A percentile compares a stretch with the other conserved stretches of the same genome.
These are phyloP conservation scores for Meteorus sp. DNA, from an alignment of 1,140 invertebrate genomes.

Conservation along the genomic window DNA sequence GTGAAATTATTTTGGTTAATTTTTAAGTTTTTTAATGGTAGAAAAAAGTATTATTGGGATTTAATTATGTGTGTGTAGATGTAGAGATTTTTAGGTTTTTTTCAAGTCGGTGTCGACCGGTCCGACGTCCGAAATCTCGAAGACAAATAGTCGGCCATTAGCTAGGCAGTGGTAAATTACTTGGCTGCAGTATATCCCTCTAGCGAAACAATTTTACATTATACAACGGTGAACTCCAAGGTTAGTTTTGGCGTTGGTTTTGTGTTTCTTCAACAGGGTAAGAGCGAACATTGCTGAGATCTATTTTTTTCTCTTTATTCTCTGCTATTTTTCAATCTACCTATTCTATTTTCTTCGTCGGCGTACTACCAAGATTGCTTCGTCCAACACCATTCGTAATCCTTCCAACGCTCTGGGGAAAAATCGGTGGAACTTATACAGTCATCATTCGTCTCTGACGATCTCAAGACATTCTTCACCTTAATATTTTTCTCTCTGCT, in stretches of 20 bases:
- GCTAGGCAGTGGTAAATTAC: conserved; percentile 28
- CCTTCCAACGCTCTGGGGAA: neutral
- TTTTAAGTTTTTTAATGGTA: no score
- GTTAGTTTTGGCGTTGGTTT: no score
- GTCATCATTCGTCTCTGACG: conserved; percentile 1
- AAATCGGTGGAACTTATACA: neutral
- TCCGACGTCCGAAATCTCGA: conserved; percentile 15
- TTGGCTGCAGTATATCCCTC: neutral
- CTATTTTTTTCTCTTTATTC: no score
- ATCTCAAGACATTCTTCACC: no score
- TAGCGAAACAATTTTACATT: conserved; percentile 21
- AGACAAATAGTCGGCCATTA: conserved; percentile 26
- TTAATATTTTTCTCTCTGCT: neutral
- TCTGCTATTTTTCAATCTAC: conserved; percentile 7
- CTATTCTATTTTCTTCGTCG: conserved; percentile 9
- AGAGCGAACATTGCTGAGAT: no score
- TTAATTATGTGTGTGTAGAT: no score
- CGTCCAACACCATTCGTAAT: conserved; percentile 1
- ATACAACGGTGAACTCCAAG: neutral
- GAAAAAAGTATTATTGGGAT: no score
- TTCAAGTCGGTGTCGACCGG: no score
- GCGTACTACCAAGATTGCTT: conserved; percentile 1
- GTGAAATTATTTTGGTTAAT: no score
- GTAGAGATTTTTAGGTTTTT: no score
- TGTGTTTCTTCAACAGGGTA: no score